Evolutionary conservation across 2,797 vertebrate genomes (phyloP).

Genomic region (Nyctalus aviator): DNA sequence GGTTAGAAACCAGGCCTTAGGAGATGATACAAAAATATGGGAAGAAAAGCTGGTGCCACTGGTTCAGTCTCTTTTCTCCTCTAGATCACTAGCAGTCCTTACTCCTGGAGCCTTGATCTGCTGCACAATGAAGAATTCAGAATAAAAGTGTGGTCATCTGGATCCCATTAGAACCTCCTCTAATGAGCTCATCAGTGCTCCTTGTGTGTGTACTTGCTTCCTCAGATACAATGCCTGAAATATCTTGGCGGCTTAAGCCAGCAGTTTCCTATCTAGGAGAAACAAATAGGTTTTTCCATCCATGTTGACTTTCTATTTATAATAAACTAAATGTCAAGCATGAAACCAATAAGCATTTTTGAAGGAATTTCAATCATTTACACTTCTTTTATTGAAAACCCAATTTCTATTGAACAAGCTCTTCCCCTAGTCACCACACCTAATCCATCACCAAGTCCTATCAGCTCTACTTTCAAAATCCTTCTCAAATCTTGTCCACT

Average conservation of each 20-base stretch:
- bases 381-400: constrained; percentile 34
- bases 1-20: neutral
- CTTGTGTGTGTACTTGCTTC: neutral
- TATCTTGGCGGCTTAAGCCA: neutral
- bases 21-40: neutral
- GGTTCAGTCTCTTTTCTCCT: neutral
- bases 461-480: neutral
- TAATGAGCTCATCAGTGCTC: neutral
- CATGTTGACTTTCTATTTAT: constrained; percentile 15
- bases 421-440: neutral
- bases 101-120: neutral
- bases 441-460: neutral
- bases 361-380: constrained; percentile 24
- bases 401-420: neutral
- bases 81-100: neutral
- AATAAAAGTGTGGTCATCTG: neutral
- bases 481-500: neutral
- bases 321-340: neutral
- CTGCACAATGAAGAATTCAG: neutral
- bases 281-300: neutral
- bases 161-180: neutral
- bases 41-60: neutral
- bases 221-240: neutral
- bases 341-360: neutral
- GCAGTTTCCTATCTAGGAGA: neutral